Percentiles rank a stretch among this genome's conserved stretches.
Conservation (phyloP, 2,113 vertebrate species). For the Alexandromys fortis region DNA sequence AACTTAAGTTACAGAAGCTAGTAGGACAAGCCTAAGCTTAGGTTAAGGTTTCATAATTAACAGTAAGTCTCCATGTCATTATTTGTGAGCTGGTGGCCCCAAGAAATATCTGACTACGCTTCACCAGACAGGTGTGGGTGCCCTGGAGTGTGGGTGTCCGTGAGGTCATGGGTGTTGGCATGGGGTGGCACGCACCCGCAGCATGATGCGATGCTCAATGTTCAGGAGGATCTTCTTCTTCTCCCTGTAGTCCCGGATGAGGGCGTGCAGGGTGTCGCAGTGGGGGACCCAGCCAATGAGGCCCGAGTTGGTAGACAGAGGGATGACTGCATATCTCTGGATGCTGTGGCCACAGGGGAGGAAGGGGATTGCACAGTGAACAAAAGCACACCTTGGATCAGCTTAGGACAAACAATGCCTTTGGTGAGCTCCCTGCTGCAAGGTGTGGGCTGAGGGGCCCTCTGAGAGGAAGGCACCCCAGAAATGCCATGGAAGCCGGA, state of each 20-base stretch:
- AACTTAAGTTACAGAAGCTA: background rate
- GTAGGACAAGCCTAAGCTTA: background rate
- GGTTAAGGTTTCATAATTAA: background rate
- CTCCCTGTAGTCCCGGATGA: conserved; percentile 98
- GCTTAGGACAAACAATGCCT: background rate
- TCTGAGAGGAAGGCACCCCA: background rate
- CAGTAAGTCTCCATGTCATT: background rate
- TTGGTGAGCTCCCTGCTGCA: background rate
- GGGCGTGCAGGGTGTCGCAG: conserved; percentile 97
- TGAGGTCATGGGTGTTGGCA: fast-evolving
- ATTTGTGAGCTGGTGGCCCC: background rate
- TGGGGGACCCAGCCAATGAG: conserved; percentile 99
- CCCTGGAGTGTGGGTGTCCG: background rate
- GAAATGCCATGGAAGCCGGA: too few relatives aligned
- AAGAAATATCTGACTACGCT: background rate
- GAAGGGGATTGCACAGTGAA: background rate
- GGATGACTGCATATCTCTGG: conserved; percentile 98
- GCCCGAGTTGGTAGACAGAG: conserved; percentile 97
- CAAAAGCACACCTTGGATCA: background rate
- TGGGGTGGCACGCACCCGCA: conserved; percentile 88
- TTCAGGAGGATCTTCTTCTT: conserved; percentile 99
- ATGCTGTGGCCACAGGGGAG: conserved; percentile 86
- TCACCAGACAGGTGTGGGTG: fast-evolving
- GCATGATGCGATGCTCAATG: conserved; percentile 99
- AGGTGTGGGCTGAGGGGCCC: background rate